Base-by-base conservation (phyloP, 1,140 invertebrate species). In the Lanistes nyassanus region DNA sequence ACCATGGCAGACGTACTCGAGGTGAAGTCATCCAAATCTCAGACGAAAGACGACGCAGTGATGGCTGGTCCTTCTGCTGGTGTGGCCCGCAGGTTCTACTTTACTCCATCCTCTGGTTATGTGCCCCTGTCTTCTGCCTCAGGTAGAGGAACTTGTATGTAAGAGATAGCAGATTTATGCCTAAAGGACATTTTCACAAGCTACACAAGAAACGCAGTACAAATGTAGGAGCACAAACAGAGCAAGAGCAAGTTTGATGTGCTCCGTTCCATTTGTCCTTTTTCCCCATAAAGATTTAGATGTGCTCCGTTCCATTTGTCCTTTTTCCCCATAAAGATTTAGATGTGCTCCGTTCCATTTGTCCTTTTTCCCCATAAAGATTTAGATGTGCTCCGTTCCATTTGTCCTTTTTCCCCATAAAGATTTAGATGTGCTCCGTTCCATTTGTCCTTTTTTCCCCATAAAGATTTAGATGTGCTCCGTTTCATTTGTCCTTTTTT, bases 91-190 rank as follows among this genome's bases (percentile, higher is more conserved):
- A 83, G 85, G 79, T 86, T 83, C 72, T 86, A 83, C 75, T 86
- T 86, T 77, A 86, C 79, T 70, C 85, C 84, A 29, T 76, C 82
- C 36, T 80, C 75, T 53, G 85, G 83, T 13, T 85, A 84, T 58
- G 82, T 83, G 64, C 85, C 84, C 23, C 72, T 86, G 21, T 64
- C 71, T 76, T 26, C 78, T 81, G 80, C 80, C 21, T 82, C 56
- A 71, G 65, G 55, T 62, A 47, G 42, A 13, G 42, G 19, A 3
- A 16, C 2, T 47, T 47, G 42, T 47, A 16, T 16, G 19, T 47
- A 13, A 47, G 42, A 13, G 42, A 47, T 9, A 47, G 42, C 42
- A 47, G 19, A 16, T 47, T 16, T 47, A 47, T 2, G 19, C 42
- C 9, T 47, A 16, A 47, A 47, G 9, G 19, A 9, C 9, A 47